Evolutionary conservation across 2,888 invertebrate genomes (phyloP).

Genomic region (Agrenia bidenticulata): DNA sequence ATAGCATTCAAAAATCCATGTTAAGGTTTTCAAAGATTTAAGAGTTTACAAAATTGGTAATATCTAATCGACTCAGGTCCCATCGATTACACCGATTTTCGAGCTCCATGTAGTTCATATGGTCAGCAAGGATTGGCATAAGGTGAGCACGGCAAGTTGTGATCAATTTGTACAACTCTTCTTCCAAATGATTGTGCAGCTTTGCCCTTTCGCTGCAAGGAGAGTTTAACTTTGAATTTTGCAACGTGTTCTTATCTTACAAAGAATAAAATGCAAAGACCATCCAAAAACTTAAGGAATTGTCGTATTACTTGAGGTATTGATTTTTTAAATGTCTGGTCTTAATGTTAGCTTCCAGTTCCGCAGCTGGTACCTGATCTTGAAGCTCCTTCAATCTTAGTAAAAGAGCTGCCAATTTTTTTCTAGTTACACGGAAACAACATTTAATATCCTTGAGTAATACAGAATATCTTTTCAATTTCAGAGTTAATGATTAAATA

Average conservation of each 20-base stretch:
- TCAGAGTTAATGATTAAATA: no score
- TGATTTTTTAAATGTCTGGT: slow-evolving; percentile 49
- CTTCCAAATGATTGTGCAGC: slow-evolving; percentile 48
- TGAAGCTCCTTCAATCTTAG: slow-evolving; percentile 39
- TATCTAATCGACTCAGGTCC: slow-evolving; percentile 42
- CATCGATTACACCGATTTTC: slow-evolving; percentile 44
- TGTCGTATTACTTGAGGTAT: slow-evolving; percentile 46
- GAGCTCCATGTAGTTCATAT: slow-evolving; percentile 38
- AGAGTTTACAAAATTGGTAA: slow-evolving; percentile 40
- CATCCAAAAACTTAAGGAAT: background rate
- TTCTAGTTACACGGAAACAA: slow-evolving; percentile 23
- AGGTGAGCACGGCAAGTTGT: slow-evolving; percentile 41
- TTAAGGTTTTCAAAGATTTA: slow-evolving; percentile 2
- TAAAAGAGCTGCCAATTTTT: slow-evolving; percentile 41
- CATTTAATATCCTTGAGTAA: slow-evolving; percentile 9
- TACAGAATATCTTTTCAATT: no score
- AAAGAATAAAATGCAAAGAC: slow-evolving; percentile 13
- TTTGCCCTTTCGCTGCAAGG: slow-evolving; percentile 40
- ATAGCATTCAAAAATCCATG: no score
- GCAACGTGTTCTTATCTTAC: slow-evolving; percentile 7
- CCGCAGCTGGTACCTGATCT: slow-evolving; percentile 46
- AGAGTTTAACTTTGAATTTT: background rate
- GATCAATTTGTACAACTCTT: slow-evolving; percentile 44
- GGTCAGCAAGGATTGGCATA: slow-evolving; percentile 49
- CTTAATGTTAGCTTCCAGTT: slow-evolving; percentile 48